Conservation (phyloP, 2,113 vertebrate genomes). For the Thamnaconus septentrionalis region DNA sequence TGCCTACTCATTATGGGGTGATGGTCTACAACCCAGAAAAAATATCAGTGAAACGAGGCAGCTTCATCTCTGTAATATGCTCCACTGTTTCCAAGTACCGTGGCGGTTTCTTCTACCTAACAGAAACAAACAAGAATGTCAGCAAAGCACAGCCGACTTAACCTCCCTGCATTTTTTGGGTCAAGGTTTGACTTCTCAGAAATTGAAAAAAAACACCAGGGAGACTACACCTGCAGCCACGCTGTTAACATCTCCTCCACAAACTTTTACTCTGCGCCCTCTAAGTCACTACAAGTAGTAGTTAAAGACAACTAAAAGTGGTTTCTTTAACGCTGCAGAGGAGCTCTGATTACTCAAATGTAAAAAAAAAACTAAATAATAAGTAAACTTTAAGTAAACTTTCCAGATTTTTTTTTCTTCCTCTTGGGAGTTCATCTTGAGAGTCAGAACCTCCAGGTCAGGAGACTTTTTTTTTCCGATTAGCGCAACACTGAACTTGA, state of each 20-base stretch:
- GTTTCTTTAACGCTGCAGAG: no score
- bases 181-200: slow-evolving; percentile 56
- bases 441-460: no score
- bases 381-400: no score
- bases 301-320: slow-evolving; percentile 1
- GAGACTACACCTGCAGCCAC: slow-evolving; percentile 52
- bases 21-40: slow-evolving; percentile 56
- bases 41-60: slow-evolving; percentile 48
- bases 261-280: slow-evolving; percentile 45
- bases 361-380: no score
- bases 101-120: slow-evolving; percentile 55
- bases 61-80: slow-evolving; percentile 56
- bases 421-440: no score
- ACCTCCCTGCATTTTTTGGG: slow-evolving; percentile 46
- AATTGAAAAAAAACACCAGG: slow-evolving; percentile 40
- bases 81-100: slow-evolving; percentile 45
- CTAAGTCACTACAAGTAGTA: slow-evolving; percentile 50
- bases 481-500: no score
- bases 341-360: no score
- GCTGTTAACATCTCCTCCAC: slow-evolving; percentile 52
- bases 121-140: slow-evolving; percentile 11
- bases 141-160: slow-evolving; percentile 1
- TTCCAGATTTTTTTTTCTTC: no score
- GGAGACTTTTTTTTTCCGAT: no score
- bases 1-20: slow-evolving; percentile 52